Evolutionary conservation across 1,140 invertebrate genomes (phyloP), one percentile per base, ranked within the genome.

Genomic region (Sipha flava): DNA sequence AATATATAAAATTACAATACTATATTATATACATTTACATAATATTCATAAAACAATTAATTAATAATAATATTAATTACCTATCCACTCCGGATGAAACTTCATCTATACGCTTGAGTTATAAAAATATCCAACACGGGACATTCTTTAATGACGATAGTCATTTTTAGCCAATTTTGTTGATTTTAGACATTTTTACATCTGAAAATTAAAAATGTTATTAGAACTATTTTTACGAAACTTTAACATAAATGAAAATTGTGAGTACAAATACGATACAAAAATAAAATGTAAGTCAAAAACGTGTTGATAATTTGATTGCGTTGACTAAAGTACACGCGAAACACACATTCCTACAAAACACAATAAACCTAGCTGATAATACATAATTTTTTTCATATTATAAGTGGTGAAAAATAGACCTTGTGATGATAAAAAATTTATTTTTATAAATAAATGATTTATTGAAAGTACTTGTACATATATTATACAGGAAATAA

Each of bases 31-130:
- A 43, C 1, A 14, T 40, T 4, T 6, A 49, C 9, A 31, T 47
- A 68, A 1, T 4, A 16, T n/a, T 64, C n/a, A 18, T 40, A 37
- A 2, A 77, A 40, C 43, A 43, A 43, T 6, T 52, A 73, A 37
- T 2, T 18, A n/a, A 1, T 6, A 57, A 43, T 16, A 43, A n/a
- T 59, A 5, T 7, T 52, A 52, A 47, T 59, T 77, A 77, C 73
- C 73, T 59, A 57, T 23, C 52, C 73, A 77, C 34, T 6, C 73
- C 12, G 7, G 3, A 77, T 37, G 45, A 40, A 77, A 57, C 49
- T 77, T 77, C 73, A 77, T 77, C 73, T 59, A 77, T 77, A 29
- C 31, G 21, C 34, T 29, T 54, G 52, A 40, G 23, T 40, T 57
- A 16, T 9, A 29, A 23, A 18, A 57, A 40, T 57, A 37, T 54